Base-by-base conservation (phyloP, 1,140 invertebrate species). In the Cephus cinctus region DNA sequence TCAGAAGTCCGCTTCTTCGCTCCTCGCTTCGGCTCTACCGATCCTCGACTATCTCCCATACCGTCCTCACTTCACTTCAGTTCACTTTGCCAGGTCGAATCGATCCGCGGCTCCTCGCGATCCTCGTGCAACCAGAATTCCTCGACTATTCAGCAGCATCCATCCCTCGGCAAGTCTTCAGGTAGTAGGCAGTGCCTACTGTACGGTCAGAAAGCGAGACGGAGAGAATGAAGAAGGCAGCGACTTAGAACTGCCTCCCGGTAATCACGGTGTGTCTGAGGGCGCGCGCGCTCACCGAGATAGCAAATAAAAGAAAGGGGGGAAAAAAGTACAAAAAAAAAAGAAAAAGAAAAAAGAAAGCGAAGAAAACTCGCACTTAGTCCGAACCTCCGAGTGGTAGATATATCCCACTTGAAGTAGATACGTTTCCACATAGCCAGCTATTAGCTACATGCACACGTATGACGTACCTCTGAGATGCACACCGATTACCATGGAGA, bases 361-460 rank as follows among this genome's bases (percentile, higher is more conserved):
- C 47, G 50, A 49, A 45, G 36, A 42, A 44, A 50, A 47, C 51
- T 59, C 54, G 57, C 50, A 61, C 63, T 61, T 57, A 60, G 51
- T 48, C 46, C 47, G 46, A 50, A 50, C 51, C 23, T n/a, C n/a
- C n/a, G n/a, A n/a, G n/a, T n/a, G n/a, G n/a, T n/a, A n/a, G n/a
- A n/a, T n/a, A n/a, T n/a, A n/a, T n/a, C n/a, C n/a, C n/a, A n/a
- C n/a, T n/a, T n/a, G n/a, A n/a, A n/a, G n/a, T n/a, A n/a, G n/a
- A n/a, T n/a, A n/a, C n/a, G n/a, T n/a, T n/a, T n/a, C n/a, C n/a
- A n/a, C n/a, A n/a, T n/a, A n/a, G n/a, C n/a, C n/a, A n/a, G n/a
- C n/a, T n/a, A n/a, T n/a, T n/a, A n/a, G n/a, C n/a, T n/a, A n/a
- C n/a, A n/a, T n/a, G n/a, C n/a, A n/a, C n/a, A n/a, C n/a, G n/a